These are phyloP conservation scores for Hirtodrosophila confusa DNA, from an alignment of 2,888 invertebrate genomes.

Conservation along the genomic window DNA sequence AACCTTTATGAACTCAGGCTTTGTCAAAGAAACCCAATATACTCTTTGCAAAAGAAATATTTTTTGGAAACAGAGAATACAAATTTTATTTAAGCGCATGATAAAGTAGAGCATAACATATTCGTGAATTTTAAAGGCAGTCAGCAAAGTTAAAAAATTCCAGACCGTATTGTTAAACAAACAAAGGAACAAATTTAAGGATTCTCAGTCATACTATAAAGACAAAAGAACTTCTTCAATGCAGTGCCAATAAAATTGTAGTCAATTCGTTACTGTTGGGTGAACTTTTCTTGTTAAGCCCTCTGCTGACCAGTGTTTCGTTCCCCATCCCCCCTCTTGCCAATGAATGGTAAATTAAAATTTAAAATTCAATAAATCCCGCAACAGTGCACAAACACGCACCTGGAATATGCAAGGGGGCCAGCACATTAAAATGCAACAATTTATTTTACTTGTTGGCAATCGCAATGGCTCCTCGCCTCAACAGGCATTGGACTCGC, in stretches of 20 bases:
- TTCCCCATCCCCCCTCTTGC: neutral
- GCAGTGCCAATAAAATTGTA: slow-evolving; percentile 13
- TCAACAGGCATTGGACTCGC: slow-evolving; percentile 19
- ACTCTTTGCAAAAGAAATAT: too few species aligned
- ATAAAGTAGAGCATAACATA: too few species aligned
- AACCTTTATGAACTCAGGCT: too few species aligned
- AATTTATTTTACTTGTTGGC: slow-evolving; percentile 79
- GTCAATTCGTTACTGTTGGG: slow-evolving; percentile 12
- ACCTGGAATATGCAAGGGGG: slow-evolving; percentile 36
- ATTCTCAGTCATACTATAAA: neutral
- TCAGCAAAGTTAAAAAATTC: too few species aligned
- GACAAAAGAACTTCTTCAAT: too few species aligned
- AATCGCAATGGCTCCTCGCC: slow-evolving; percentile 26
- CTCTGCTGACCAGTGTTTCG: slow-evolving; percentile 14
- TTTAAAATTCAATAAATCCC: slow-evolving; percentile 78
- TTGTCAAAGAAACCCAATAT: too few species aligned
- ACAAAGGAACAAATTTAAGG: neutral
- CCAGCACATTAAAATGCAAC: slow-evolving; percentile 76
- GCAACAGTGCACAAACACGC: slow-evolving; percentile 33
- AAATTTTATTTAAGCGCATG: too few species aligned
- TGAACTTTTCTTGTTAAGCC: slow-evolving; percentile 6
- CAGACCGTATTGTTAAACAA: neutral
- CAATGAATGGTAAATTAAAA: slow-evolving; percentile 70
- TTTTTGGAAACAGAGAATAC: too few species aligned
- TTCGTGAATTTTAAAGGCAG: too few species aligned